Percentiles rank a stretch among this genome's conserved stretches.
phyloP scores from a whole-genome alignment of 2,113 vertebrate genomes.

The Neodon shergylaensis region DNA sequence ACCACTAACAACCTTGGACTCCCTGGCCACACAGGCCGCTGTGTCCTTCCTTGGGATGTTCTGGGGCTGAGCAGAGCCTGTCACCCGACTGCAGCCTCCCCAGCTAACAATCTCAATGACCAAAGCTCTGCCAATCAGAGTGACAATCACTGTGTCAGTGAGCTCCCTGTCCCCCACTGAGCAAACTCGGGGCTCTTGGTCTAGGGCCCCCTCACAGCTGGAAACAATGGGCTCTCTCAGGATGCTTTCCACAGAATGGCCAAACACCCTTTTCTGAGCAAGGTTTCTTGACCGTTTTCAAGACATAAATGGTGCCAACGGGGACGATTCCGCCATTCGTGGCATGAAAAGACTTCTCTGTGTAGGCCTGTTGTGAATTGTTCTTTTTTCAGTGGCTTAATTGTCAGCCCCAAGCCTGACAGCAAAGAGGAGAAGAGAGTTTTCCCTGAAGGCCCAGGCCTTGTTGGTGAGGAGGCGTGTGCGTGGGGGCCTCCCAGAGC shows the following conservation, averaged over 20 bases:
- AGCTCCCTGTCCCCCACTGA: not conserved
- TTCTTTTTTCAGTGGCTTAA: slow-evolving; percentile 6
- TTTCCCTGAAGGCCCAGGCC: not conserved
- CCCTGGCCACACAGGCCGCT: rapidly evolving
- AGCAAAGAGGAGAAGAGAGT: not conserved
- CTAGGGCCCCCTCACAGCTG: not conserved
- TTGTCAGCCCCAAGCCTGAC: not conserved
- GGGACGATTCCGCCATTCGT: not conserved
- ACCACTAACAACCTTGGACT: rapidly evolving
- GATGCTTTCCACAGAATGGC: not conserved
- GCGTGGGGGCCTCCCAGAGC: not conserved
- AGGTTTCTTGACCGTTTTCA: not conserved
- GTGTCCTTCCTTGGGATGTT: not conserved
- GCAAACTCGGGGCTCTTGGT: not conserved
- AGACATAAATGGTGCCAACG: slow-evolving; percentile 1
- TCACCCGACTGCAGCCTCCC: not conserved
- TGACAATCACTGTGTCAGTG: not conserved
- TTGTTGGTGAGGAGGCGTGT: not conserved
- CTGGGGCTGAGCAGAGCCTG: not conserved
- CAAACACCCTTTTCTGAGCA: not conserved
- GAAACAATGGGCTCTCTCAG: slow-evolving; percentile 60
- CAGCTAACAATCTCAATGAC: not conserved
- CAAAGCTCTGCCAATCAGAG: slow-evolving; percentile 8
- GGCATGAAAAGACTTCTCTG: slow-evolving; percentile 35
- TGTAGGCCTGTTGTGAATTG: slow-evolving; percentile 34